Percentiles rank a stretch among this genome's conserved stretches.
Conservation (phyloP, 2,888 invertebrate genomes). For the Troides helena region DNA sequence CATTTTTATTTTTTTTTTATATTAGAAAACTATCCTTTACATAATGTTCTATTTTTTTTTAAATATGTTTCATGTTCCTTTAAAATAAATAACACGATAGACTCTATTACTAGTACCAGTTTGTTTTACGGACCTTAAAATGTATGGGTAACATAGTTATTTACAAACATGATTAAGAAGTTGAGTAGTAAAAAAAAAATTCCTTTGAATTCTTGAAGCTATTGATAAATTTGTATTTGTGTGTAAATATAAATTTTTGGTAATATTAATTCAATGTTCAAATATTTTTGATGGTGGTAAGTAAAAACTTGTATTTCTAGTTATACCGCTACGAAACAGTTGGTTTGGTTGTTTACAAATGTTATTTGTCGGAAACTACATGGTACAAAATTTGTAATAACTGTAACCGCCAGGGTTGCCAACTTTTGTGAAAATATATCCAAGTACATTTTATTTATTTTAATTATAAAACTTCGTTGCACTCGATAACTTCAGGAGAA, state of each 20-base stretch:
- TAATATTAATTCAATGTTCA: background rate
- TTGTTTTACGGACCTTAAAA: too few relatives aligned
- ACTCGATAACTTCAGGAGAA: too few relatives aligned
- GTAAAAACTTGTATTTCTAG: constrained; percentile 14
- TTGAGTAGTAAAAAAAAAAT: too few relatives aligned
- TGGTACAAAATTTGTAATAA: constrained; percentile 2
- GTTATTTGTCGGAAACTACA: constrained; percentile 17
- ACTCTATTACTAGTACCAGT: too few relatives aligned
- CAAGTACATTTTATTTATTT: background rate
- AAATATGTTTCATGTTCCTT: too few relatives aligned
- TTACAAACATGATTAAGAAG: too few relatives aligned
- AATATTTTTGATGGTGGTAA: background rate
- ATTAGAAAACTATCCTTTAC: too few relatives aligned
- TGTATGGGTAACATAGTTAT: too few relatives aligned
- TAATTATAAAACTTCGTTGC: background rate
- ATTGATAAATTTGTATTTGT: background rate
- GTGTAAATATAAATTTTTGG: background rate
- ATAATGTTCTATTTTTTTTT: too few relatives aligned
- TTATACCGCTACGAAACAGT: constrained; percentile 18
- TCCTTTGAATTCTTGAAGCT: too few relatives aligned
- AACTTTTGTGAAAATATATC: background rate
- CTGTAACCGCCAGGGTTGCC: background rate
- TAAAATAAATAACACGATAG: too few relatives aligned
- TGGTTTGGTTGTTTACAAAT: constrained; percentile 17
- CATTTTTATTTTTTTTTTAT: too few relatives aligned